phyloP scores from a whole-genome alignment of 2,797 vertebrate genomes.

The Euphonia xanthogaster region DNA sequence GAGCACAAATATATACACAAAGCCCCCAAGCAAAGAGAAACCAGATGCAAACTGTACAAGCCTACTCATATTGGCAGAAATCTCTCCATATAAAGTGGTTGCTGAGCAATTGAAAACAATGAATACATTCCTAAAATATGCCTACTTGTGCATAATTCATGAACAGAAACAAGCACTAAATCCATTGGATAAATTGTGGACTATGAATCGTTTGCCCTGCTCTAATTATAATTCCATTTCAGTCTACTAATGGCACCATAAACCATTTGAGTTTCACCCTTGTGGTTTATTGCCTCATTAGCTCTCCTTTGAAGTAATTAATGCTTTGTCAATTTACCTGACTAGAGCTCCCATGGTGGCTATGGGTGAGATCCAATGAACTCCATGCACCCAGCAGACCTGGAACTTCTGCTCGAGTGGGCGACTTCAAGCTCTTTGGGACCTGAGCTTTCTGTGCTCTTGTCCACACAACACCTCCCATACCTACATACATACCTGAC shows the following conservation, averaged over 20 bases:
- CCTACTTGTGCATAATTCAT: slow-evolving; percentile 62
- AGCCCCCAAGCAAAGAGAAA: background rate
- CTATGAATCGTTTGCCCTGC: slow-evolving; percentile 45
- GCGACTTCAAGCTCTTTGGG: background rate
- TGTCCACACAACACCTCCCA: background rate
- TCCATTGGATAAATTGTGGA: slow-evolving; percentile 64
- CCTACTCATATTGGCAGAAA: background rate
- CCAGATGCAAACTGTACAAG: background rate
- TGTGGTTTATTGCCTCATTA: slow-evolving; percentile 46
- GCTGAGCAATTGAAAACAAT: slow-evolving; percentile 49
- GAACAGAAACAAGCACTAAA: slow-evolving; percentile 65
- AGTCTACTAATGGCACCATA: slow-evolving; percentile 53
- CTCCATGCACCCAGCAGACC: background rate
- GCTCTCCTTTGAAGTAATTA: slow-evolving; percentile 60
- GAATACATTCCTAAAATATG: slow-evolving; percentile 58
- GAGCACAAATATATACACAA: background rate
- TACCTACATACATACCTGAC: background rate
- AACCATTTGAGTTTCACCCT: slow-evolving; percentile 36
- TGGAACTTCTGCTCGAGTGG: background rate
- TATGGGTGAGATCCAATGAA: slow-evolving; percentile 33
- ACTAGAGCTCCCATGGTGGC: slow-evolving; percentile 18
- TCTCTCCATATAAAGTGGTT: background rate
- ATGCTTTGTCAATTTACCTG: slow-evolving; percentile 49
- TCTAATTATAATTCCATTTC: slow-evolving; percentile 65
- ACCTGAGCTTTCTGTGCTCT: background rate